Conservation (phyloP, 2,113 vertebrate genomes). For the Acanthochromis polyacanthus region DNA sequence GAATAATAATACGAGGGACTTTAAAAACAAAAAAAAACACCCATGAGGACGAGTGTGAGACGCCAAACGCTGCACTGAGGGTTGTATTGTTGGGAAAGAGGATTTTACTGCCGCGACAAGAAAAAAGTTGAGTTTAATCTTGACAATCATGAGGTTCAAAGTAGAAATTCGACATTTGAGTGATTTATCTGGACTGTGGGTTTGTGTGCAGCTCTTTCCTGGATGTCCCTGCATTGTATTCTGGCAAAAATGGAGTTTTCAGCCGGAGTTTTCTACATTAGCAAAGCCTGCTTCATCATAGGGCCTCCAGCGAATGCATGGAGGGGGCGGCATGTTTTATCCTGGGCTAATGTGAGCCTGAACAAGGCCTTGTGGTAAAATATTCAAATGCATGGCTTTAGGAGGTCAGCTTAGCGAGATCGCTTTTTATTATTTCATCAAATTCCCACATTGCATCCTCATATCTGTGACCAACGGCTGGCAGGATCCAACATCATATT, state of each 20-base stretch:
- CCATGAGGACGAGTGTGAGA: neutral
- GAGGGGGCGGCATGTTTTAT: neutral
- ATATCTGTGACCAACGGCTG: fast-evolving
- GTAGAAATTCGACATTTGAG: no score
- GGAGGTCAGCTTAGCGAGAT: neutral
- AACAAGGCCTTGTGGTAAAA: neutral
- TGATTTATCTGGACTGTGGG: no score
- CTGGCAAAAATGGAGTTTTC: neutral
- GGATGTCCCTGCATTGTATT: neutral
- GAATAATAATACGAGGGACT: no score
- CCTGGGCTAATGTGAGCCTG: neutral
- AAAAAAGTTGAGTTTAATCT: neutral
- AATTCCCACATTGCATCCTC: neutral
- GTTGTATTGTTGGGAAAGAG: neutral
- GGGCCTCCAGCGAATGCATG: neutral
- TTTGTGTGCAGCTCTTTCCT: neutral
- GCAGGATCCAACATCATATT: neutral
- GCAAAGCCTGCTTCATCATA: neutral
- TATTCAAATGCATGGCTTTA: fast-evolving
- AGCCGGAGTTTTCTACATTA: neutral
- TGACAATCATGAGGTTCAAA: no score
- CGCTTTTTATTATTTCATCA: neutral
- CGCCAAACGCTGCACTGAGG: neutral
- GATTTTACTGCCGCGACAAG: neutral
- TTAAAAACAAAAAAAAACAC: neutral